Conservation (phyloP, 2,888 invertebrate genomes). For the Papilio demoleus region DNA sequence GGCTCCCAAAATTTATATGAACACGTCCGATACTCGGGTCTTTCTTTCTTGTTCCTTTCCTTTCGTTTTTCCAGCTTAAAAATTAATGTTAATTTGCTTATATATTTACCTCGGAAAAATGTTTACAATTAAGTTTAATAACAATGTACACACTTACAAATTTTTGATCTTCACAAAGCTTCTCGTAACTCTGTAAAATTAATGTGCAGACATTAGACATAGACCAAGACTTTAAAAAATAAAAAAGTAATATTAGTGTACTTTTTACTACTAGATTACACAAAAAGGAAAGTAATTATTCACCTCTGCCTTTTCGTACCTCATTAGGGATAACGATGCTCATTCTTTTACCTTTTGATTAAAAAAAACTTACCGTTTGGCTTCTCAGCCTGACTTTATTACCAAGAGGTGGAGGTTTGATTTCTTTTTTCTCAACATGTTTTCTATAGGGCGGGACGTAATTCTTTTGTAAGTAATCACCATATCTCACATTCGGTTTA, state of each 20-base stretch:
- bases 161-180: slow-evolving; percentile 51
- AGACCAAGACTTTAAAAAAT: no score
- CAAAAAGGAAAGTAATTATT: background rate
- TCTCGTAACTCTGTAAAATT: slow-evolving; percentile 67
- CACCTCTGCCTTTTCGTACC: no score
- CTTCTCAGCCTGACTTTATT: slow-evolving; percentile 64
- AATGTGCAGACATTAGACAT: background rate
- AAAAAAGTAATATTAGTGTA: no score
- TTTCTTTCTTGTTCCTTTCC: slow-evolving; percentile 63
- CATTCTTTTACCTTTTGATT: background rate
- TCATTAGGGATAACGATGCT: background rate
- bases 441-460: slow-evolving; percentile 57
- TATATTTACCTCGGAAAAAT: background rate
- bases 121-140: background rate
- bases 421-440: slow-evolving; percentile 47
- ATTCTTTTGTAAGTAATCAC: slow-evolving; percentile 65
- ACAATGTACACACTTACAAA: slow-evolving; percentile 61
- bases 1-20: slow-evolving; percentile 77
- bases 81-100: background rate
- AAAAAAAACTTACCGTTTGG: slow-evolving; percentile 53
- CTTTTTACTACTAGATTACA: no score
- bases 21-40: slow-evolving; percentile 61
- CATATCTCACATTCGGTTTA: slow-evolving; percentile 61
- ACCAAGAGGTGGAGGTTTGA: slow-evolving; percentile 56
- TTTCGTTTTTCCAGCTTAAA: slow-evolving; percentile 65